Evolutionary conservation across 2,888 invertebrate species (phyloP).

Genomic region (Scaptomyza flava): DNA sequence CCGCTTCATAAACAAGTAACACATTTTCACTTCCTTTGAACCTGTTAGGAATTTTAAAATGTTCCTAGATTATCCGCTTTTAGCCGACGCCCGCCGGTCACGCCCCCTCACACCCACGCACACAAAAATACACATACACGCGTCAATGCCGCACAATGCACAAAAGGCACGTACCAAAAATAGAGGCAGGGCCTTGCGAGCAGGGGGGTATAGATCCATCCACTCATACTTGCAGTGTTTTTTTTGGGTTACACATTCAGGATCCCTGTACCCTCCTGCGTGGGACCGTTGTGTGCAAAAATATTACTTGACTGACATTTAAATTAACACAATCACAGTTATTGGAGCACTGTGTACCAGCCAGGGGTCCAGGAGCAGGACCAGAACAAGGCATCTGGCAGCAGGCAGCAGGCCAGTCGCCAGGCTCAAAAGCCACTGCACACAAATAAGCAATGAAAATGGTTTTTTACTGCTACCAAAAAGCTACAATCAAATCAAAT

Average conservation of each 20-base stretch:
- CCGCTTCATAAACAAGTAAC: conserved; percentile 76
- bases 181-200: conserved; percentile 15
- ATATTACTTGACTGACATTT: conserved; percentile 80
- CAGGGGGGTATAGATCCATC: conserved; percentile 24
- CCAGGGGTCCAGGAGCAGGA: conserved; percentile 31
- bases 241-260: conserved; percentile 32
- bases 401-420: neutral
- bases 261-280: conserved; percentile 24
- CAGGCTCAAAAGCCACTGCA: conserved; percentile 47
- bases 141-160: conserved; percentile 73
- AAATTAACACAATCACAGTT: conserved; percentile 80
- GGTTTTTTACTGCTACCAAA: conserved; percentile 47
- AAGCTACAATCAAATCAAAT: conserved; percentile 40
- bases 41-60: conserved; percentile 79
- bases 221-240: conserved; percentile 13
- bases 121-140: conserved; percentile 33
- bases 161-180: conserved; percentile 73
- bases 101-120: conserved; percentile 30
- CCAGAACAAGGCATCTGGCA: neutral
- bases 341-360: conserved; percentile 68
- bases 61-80: conserved; percentile 76
- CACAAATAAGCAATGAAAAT: conserved; percentile 67
- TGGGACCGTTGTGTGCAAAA: conserved; percentile 61
- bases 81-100: conserved; percentile 62
- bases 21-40: conserved; percentile 80